A percentile compares a stretch with the other conserved stretches of the same genome.
Evolutionary conservation across 2,888 invertebrate species (phyloP).

Genomic region (Ramazzottius varieornatus): DNA sequence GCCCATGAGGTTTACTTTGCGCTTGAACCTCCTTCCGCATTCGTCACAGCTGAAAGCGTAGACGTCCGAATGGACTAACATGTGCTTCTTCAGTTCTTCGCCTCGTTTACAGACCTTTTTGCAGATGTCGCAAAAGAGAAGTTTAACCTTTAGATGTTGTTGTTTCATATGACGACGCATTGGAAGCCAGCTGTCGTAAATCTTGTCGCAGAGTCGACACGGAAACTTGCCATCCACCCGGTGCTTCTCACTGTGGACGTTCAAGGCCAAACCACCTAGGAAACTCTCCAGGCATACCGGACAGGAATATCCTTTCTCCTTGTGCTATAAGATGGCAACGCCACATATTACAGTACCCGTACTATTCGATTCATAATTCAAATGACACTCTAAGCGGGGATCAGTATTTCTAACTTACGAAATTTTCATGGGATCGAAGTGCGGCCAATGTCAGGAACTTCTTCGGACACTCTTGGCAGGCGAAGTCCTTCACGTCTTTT

Average conservation of each 20-base stretch:
- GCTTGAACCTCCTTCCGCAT: background rate
- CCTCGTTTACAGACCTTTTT: background rate
- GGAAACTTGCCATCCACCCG: background rate
- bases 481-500: background rate
- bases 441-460: background rate
- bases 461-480: background rate
- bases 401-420: too few species aligned
- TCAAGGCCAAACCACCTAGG: background rate
- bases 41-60: background rate
- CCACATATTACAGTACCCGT: too few species aligned
- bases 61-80: background rate
- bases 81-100: background rate
- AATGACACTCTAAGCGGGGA: too few species aligned
- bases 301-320: too few species aligned
- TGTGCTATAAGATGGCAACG: too few species aligned
- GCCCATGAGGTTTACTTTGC: too few species aligned
- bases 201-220: background rate
- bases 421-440: background rate
- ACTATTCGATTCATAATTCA: too few species aligned
- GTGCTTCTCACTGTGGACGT: background rate
- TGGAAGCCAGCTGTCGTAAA: background rate
- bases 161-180: background rate
- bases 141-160: background rate
- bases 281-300: background rate
- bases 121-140: background rate